Evolutionary conservation across 1,140 invertebrate species (phyloP).

Genomic region (Laupala kohalensis): DNA sequence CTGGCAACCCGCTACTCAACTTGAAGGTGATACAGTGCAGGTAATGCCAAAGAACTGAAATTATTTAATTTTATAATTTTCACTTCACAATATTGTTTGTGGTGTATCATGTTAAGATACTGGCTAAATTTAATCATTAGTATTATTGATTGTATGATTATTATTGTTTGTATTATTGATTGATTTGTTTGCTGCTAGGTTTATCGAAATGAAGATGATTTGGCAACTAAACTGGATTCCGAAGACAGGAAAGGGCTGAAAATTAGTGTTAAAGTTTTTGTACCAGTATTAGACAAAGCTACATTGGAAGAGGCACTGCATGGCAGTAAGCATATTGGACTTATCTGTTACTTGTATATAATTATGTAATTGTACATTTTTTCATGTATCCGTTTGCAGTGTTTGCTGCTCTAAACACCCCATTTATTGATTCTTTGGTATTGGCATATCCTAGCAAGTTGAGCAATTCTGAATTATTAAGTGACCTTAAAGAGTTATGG

Average conservation of each 20-base stretch:
- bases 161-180: neutral
- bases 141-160: neutral
- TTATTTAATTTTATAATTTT: neutral
- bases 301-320: conserved; percentile 33
- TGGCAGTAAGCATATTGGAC: conserved; percentile 27
- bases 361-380: conserved; percentile 15
- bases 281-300: conserved; percentile 30
- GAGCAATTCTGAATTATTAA: conserved; percentile 35
- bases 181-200: conserved; percentile 19
- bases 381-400: conserved; percentile 42
- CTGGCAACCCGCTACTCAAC: conserved; percentile 27
- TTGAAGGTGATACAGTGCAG: conserved; percentile 3
- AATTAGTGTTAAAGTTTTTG: conserved; percentile 42
- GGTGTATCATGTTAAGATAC: neutral
- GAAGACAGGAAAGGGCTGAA: conserved; percentile 40
- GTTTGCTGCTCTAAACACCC: conserved; percentile 44
- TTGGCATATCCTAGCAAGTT: conserved; percentile 49
- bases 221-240: conserved; percentile 19
- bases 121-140: neutral
- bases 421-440: conserved; percentile 59
- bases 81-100: neutral
- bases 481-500: conserved; percentile 59
- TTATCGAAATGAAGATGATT: conserved; percentile 21
- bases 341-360: conserved; percentile 10
- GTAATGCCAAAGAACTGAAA: neutral